Percentiles rank a stretch among this genome's conserved stretches.
These are phyloP conservation scores for Pseudolycoriella hygida DNA, from an alignment of 2,888 invertebrate genomes.

Conservation along the genomic window DNA sequence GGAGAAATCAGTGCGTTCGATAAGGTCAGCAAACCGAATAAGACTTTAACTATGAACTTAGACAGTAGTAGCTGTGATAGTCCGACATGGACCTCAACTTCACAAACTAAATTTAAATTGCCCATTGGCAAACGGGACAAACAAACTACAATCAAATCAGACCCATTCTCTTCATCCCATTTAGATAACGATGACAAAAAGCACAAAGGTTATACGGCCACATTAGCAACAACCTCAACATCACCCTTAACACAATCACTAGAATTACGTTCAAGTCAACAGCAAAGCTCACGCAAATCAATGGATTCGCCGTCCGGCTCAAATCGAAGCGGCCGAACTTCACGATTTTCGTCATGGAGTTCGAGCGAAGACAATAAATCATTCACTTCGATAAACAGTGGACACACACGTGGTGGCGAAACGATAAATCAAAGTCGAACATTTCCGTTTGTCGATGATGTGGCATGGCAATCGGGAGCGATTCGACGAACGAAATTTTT, in stretches of 20 bases:
- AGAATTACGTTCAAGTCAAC: slow-evolving; percentile 10
- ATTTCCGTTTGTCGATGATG: slow-evolving; percentile 39
- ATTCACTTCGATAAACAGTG: slow-evolving; percentile 44
- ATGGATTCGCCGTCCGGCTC: slow-evolving; percentile 60
- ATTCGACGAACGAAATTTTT: slow-evolving; percentile 53
- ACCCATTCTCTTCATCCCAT: slow-evolving; percentile 40
- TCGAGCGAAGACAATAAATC: slow-evolving; percentile 46
- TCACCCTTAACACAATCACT: slow-evolving; percentile 12
- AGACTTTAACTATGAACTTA: not conserved
- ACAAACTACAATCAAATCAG: not conserved
- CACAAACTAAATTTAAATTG: slow-evolving; percentile 24
- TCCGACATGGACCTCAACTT: slow-evolving; percentile 8
- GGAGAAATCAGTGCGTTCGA: slow-evolving; percentile 29
- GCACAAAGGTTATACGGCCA: slow-evolving; percentile 15
- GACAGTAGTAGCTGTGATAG: slow-evolving; percentile 7
- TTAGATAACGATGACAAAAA: slow-evolving; percentile 54
- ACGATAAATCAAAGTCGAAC: slow-evolving; percentile 38
- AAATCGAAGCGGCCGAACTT: slow-evolving; percentile 36
- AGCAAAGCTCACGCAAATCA: slow-evolving; percentile 62
- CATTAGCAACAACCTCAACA: not conserved
- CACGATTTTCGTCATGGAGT: slow-evolving; percentile 69
- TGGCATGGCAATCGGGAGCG: slow-evolving; percentile 49
- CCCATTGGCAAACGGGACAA: slow-evolving; percentile 14
- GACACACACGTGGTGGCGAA: slow-evolving; percentile 49
- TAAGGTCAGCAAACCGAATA: too few species aligned